A percentile compares a stretch with the other conserved stretches of the same genome.
phyloP scores from a whole-genome alignment of 2,113 vertebrate species.

The Phalacrocorax carbo region DNA sequence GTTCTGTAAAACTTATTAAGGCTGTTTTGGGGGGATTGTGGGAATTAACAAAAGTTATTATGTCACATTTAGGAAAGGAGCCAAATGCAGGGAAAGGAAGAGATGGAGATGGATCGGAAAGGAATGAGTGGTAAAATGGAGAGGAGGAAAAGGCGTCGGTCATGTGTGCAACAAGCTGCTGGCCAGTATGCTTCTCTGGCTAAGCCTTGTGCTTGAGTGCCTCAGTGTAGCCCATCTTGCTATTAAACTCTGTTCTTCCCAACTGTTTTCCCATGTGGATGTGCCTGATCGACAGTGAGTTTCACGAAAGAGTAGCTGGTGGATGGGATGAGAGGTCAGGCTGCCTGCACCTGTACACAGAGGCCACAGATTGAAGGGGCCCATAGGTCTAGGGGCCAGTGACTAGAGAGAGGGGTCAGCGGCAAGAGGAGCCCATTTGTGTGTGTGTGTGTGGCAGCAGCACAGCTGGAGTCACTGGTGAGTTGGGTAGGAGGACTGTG shows the following conservation, averaged over 20 bases:
- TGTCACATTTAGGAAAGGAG: not conserved
- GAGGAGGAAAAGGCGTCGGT: fast-evolving
- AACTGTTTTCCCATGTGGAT: not conserved
- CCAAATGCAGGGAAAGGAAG: not conserved
- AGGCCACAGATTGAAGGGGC: fast-evolving
- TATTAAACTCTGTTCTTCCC: not conserved
- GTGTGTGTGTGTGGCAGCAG: not conserved
- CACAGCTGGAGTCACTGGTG: not conserved
- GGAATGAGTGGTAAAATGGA: not conserved
- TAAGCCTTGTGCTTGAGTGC: not conserved
- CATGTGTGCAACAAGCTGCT: not conserved
- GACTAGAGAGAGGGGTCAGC: not conserved
- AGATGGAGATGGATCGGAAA: not conserved
- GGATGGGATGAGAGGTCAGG: not conserved
- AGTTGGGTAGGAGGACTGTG: not conserved
- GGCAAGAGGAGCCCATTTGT: not conserved
- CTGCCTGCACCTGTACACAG: not conserved
- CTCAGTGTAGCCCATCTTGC: not conserved
- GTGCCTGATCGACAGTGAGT: not conserved
- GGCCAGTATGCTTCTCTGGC: not conserved
- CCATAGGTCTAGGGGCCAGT: not conserved
- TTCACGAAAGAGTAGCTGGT: not conserved
- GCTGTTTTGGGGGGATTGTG: not conserved
- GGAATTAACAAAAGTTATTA: not conserved
- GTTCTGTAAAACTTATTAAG: not conserved